These are phyloP conservation scores for Thymelicus acteon DNA, from an alignment of 2,888 invertebrate species.

Conservation along the genomic window DNA sequence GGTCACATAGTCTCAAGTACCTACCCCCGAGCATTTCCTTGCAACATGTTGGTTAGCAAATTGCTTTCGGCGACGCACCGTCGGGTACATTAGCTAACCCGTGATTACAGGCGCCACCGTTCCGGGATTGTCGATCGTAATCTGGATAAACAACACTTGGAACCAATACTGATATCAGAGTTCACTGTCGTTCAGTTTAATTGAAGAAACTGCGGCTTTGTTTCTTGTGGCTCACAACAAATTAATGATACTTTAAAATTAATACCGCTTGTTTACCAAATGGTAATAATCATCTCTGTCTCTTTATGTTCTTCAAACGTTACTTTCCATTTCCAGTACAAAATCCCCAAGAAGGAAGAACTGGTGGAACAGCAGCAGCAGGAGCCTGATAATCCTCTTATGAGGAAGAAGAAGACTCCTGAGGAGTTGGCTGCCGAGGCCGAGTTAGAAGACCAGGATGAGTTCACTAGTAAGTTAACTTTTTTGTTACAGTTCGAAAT, in stretches of 20 bases:
- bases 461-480: constrained; percentile 93
- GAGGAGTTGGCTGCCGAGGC: constrained; percentile 99
- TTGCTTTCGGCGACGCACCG: constrained; percentile 13
- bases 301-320: neutral
- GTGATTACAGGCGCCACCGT: constrained; percentile 14
- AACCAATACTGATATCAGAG: neutral
- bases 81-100: constrained; percentile 2
- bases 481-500: neutral
- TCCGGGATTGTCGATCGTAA: neutral
- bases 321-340: constrained; percentile 90
- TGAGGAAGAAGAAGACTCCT: constrained; percentile 99
- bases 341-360: constrained; percentile 99
- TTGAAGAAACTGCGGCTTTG: too few relatives aligned
- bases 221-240: too few relatives aligned
- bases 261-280: too few relatives aligned
- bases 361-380: constrained; percentile 92
- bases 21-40: neutral
- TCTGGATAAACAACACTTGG: neutral
- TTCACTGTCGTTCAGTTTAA: neutral
- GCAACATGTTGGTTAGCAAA: neutral
- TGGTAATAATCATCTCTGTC: too few relatives aligned
- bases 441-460: constrained; percentile 97
- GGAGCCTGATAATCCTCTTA: constrained; percentile 96
- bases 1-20: neutral
- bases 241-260: too few relatives aligned